Conservation (phyloP, 2,888 invertebrate genomes). For the Scaptomyza flava region DNA sequence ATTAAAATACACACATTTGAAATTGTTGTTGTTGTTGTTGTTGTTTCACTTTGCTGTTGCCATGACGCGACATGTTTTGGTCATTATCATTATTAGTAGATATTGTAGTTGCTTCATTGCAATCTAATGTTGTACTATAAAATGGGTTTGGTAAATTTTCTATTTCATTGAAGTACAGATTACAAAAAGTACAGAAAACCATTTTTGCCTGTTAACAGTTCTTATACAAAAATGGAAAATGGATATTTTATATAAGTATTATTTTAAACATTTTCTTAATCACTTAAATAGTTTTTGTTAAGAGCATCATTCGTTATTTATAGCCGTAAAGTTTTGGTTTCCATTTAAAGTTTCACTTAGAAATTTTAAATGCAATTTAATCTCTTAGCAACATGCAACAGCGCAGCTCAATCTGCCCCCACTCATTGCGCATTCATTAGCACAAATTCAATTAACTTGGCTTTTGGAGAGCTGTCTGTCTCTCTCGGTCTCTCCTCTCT, state of each 20-base stretch:
- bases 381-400: slow-evolving; percentile 24
- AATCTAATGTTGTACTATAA: slow-evolving; percentile 32
- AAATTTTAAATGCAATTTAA: slow-evolving; percentile 42
- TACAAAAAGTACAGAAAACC: slow-evolving; percentile 10
- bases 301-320: too few relatives aligned
- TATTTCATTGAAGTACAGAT: slow-evolving; percentile 3
- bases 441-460: slow-evolving; percentile 72
- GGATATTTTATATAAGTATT: not conserved
- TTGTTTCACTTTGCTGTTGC: slow-evolving; percentile 41
- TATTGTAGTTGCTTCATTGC: slow-evolving; percentile 40
- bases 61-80: slow-evolving; percentile 69
- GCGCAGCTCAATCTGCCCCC: not conserved
- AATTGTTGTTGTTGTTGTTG: slow-evolving; percentile 13
- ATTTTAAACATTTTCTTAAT: not conserved
- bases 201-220: too few relatives aligned
- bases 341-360: slow-evolving; percentile 3
- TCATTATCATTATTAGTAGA: slow-evolving; percentile 60
- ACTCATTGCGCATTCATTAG: slow-evolving; percentile 56
- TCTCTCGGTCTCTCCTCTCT: too few relatives aligned
- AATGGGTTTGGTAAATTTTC: slow-evolving; percentile 21
- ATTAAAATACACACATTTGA: slow-evolving; percentile 27
- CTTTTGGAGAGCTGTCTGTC: slow-evolving; percentile 17
- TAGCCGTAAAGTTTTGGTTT: too few relatives aligned
- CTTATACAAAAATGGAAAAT: not conserved
- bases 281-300: too few relatives aligned